Evolutionary conservation across 2,888 invertebrate species (phyloP).

Genomic region (Trypoxylon attenuatum): DNA sequence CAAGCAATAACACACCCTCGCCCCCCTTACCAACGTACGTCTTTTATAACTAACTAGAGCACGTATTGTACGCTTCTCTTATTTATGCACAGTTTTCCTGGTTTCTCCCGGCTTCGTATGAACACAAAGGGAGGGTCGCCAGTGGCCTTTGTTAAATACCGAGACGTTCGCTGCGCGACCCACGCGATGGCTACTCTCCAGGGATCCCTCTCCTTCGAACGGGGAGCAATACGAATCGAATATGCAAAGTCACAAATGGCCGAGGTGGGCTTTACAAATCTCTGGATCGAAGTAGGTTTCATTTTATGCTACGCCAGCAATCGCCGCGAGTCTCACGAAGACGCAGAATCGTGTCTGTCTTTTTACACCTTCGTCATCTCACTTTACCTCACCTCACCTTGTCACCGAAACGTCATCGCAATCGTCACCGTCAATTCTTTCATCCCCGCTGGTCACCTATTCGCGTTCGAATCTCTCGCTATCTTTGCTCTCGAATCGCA

Average conservation of each 20-base stretch:
- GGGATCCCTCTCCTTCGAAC: conserved; percentile 96
- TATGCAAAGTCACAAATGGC: conserved; percentile 99
- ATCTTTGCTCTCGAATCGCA: too few species aligned
- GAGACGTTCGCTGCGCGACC: conserved; percentile 92
- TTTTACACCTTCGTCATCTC: too few species aligned
- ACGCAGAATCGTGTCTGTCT: too few species aligned
- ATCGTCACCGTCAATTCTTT: too few species aligned
- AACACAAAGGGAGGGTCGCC: conserved; percentile 92
- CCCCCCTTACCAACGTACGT: conserved; percentile 44
- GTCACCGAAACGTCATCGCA: too few species aligned
- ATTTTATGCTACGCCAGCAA: conserved; percentile 58
- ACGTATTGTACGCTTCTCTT: conserved; percentile 73
- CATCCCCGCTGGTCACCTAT: too few species aligned
- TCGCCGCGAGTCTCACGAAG: conserved; percentile 28
- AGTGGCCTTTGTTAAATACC: conserved; percentile 98
- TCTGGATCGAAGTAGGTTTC: conserved; percentile 77
- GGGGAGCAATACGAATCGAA: conserved; percentile 98
- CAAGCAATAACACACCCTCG: conserved; percentile 27
- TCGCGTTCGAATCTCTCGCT: too few species aligned
- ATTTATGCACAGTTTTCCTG: conserved; percentile 93
- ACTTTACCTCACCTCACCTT: too few species aligned
- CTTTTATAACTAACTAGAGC: conserved; percentile 60
- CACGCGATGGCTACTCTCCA: conserved; percentile 95
- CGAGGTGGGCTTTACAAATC: conserved; percentile 79
- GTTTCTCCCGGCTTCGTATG: conserved; percentile 98